A percentile compares a stretch with the other conserved stretches of the same genome.
Conservation (phyloP, 1,140 invertebrate species). For the Microplitis demolitor region DNA sequence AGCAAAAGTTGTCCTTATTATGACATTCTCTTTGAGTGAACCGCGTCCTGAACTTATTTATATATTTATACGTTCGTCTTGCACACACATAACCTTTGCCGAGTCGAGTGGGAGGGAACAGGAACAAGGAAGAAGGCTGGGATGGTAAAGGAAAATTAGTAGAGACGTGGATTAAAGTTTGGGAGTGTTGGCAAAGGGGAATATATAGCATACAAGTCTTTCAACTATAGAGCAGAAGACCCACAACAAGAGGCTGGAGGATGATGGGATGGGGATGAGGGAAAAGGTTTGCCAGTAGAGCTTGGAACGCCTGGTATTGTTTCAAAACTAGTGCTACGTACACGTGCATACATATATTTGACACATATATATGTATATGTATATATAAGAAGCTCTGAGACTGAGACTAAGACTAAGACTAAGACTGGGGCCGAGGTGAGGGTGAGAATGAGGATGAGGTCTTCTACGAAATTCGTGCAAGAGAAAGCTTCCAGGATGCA, state of each 20-base stretch:
- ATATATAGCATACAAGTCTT: no score
- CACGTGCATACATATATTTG: slow-evolving; percentile 45
- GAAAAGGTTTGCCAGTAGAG: slow-evolving; percentile 14
- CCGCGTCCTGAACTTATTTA: not conserved
- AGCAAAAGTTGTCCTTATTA: slow-evolving; percentile 57
- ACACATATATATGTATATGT: slow-evolving; percentile 30
- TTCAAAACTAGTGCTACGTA: slow-evolving; percentile 47
- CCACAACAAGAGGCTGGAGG: slow-evolving; percentile 12
- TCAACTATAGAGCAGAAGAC: slow-evolving; percentile 8
- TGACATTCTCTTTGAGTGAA: slow-evolving; percentile 57
- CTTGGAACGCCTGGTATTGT: slow-evolving; percentile 54
- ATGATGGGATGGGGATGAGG: not conserved
- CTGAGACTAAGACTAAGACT: no score
- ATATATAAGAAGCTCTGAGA: not conserved
- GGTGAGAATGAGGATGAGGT: no score
- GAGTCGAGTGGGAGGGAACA: not conserved
- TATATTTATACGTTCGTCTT: not conserved
- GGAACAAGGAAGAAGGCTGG: not conserved
- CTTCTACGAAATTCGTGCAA: no score
- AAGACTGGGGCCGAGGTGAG: no score
- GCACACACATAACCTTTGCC: not conserved
- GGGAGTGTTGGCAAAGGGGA: slow-evolving; percentile 23
- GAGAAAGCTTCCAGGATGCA: not conserved
- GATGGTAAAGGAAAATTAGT: not conserved
- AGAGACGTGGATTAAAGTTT: slow-evolving; percentile 25